Conservation (phyloP, 2,113 vertebrate genomes). For the Casuarius casuarius region DNA sequence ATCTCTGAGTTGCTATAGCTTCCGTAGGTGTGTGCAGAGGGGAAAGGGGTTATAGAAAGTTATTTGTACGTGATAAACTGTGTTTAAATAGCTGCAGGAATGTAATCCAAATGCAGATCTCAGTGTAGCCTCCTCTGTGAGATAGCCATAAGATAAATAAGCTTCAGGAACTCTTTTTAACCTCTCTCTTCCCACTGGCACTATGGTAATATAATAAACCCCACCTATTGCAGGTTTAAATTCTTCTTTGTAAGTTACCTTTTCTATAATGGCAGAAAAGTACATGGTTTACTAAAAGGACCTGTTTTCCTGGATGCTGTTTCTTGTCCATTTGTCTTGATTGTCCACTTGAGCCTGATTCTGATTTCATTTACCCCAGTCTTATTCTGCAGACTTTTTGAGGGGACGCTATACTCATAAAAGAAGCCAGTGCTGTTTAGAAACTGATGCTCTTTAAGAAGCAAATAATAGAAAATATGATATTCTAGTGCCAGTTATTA, state of each 20-base stretch:
- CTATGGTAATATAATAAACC: not conserved
- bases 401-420: not conserved
- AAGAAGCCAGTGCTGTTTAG: not conserved
- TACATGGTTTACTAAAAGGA: not conserved
- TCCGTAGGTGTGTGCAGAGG: not conserved
- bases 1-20: constrained; percentile 30
- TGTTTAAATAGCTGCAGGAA: constrained; percentile 40
- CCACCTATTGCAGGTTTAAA: not conserved
- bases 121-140: not conserved
- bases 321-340: not conserved
- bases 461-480: constrained; percentile 24
- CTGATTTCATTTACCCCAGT: constrained; percentile 2
- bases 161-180: not conserved
- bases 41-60: not conserved
- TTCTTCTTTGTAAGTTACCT: not conserved
- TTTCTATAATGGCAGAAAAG: not conserved
- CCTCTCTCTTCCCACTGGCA: not conserved
- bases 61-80: constrained; percentile 38
- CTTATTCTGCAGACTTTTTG: not conserved
- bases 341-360: not conserved
- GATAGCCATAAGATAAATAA: not conserved
- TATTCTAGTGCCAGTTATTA: constrained; percentile 17
- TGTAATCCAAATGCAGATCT: not conserved
- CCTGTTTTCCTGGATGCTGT: not conserved
- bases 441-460: not conserved